phyloP scores from a whole-genome alignment of 2,797 vertebrate genomes.

The Sciurus carolinensis region DNA sequence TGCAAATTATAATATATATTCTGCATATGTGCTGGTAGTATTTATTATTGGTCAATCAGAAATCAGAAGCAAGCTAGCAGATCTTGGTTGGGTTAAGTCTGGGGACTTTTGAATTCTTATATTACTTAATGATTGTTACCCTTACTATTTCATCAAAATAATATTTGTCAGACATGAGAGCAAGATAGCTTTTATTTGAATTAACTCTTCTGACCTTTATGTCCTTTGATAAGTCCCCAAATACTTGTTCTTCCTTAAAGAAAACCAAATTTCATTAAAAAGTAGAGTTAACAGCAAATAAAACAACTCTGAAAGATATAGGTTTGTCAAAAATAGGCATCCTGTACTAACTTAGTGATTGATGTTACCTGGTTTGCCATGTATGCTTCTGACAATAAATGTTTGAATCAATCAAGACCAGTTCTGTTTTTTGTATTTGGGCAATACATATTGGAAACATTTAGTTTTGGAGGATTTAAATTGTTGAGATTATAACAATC shows the following conservation, averaged over 20 bases:
- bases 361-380: background rate
- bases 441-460: background rate
- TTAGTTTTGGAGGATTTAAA: background rate
- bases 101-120: background rate
- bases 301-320: background rate
- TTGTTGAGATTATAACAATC: background rate
- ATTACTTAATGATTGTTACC: background rate
- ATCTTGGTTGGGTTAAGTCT: background rate
- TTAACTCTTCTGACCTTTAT: background rate
- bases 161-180: background rate
- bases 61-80: background rate
- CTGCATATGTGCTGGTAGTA: background rate
- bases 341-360: background rate
- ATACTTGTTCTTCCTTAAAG: background rate
- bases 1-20: constrained; percentile 43
- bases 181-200: constrained; percentile 14
- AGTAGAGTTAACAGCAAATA: background rate
- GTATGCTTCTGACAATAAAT: background rate
- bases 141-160: constrained; percentile 22
- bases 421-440: background rate
- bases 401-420: background rate
- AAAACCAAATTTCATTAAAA: constrained; percentile 49
- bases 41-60: background rate
- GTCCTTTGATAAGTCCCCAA: background rate
- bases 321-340: constrained; percentile 5